Evolutionary conservation across 2,113 vertebrate genomes (phyloP), one percentile per base, ranked within the genome.

Genomic region (Lepus europaeus): DNA sequence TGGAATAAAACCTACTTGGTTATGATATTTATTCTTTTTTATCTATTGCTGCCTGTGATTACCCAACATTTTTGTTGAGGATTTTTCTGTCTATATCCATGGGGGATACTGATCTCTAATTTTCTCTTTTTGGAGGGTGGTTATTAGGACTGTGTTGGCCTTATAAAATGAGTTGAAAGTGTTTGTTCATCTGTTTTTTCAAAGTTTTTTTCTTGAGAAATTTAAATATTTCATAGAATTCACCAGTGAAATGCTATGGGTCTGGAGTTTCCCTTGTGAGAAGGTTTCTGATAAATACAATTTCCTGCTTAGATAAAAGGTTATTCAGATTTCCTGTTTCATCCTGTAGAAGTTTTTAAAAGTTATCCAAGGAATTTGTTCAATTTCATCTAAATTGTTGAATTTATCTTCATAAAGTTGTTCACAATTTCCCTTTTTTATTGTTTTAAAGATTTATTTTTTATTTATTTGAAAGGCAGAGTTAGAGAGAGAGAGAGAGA

Each of bases 341-440:
- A 80, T 69, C 31, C n/a, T 76, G 9, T 81, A 56, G 63, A 36
- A 5, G 22, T 81, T 92, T 76, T 64, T 92, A 53, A 64, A 84
- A 79, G 61, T 89, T 94, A 59, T 59, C 73, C 31, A 82, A 70
- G 45, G 73, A 92, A 11, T 87, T 83, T 83, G 4, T 78, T 64
- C 17, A 89, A 27, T 73, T 73, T 79, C 33, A 64, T 51, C 51
- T 85, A 89, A 45, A 66, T 39, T 70, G 33, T 27, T 73, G 9
- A 20, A 45, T 76, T 19, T 29, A n/a, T 77, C 63, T n/a, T n/a
- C 53, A 66, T 56, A 22, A 77, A 56, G 22, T 25, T 45, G 45
- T 92, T 88, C 49, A 33, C 31, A 84, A 10, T 49, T 59, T 3
- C 25, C 33, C 2, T 9, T 73, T 31, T 7, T 45, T 45, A 45